A percentile compares a stretch with the other conserved stretches of the same genome.
phyloP scores from a whole-genome alignment of 1,140 invertebrate species.

The Euwallacea fornicatus region DNA sequence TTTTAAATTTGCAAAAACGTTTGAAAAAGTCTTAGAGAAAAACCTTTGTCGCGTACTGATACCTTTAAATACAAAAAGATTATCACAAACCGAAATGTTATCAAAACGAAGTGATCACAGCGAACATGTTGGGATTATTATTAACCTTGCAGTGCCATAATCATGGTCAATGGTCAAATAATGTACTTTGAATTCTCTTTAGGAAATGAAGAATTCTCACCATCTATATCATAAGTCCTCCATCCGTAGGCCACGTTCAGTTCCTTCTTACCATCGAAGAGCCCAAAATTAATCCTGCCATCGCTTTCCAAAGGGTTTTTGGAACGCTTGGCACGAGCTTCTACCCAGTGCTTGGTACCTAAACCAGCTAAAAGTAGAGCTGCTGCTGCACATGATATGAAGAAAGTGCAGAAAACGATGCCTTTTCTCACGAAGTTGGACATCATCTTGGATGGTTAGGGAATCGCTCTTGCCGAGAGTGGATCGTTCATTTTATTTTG shows the following conservation, averaged over 20 bases:
- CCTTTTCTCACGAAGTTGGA: conserved; percentile 67
- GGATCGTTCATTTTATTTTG: no score
- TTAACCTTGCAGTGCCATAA: no score
- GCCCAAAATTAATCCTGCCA: conserved; percentile 78
- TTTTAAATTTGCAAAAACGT: no score
- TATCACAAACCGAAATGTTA: no score
- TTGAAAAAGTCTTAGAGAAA: no score
- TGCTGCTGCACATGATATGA: conserved; percentile 80
- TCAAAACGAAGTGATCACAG: no score
- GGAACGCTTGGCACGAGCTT: conserved; percentile 69
- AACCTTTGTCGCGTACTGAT: no score
- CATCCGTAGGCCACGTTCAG: conserved; percentile 81
- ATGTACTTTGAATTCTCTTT: no score
- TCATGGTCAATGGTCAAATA: no score
- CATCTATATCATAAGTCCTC: conserved; percentile 71
- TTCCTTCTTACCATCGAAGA: conserved; percentile 82
- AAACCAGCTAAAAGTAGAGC: conserved; percentile 80
- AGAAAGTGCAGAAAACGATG: conserved; percentile 87
- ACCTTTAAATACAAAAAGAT: no score
- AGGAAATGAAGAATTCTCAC: conserved; percentile 55
- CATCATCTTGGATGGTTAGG: conserved; percentile 10
- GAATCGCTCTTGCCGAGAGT: no score
- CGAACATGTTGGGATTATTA: no score
- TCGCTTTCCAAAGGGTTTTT: conserved; percentile 70
- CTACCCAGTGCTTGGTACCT: conserved; percentile 87